A percentile compares a stretch with the other conserved stretches of the same genome.
phyloP scores from a whole-genome alignment of 2,113 vertebrate species.

The Tympanuchus pallidicinctus region DNA sequence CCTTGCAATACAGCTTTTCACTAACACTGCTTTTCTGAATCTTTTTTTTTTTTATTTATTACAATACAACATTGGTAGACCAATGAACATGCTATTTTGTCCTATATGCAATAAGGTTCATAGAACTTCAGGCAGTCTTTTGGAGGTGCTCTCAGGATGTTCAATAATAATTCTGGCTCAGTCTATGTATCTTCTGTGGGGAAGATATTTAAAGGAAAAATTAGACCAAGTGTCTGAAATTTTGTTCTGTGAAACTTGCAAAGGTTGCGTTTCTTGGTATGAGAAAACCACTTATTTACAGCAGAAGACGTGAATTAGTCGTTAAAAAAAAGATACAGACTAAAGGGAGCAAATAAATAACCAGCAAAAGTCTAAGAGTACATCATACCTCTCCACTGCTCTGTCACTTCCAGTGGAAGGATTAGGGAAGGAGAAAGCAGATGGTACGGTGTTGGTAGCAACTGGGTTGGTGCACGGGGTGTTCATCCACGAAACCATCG shows the following conservation, averaged over 20 bases:
- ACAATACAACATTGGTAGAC: neutral
- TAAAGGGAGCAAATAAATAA: neutral
- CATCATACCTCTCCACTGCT: constrained; percentile 72
- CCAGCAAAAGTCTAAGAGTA: neutral
- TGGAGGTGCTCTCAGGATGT: neutral
- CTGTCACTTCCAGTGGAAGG: constrained; percentile 51
- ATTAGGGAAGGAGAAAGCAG: constrained; percentile 35
- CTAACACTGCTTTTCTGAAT: neutral
- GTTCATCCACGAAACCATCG: constrained; percentile 83
- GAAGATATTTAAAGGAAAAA: neutral
- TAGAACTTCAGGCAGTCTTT: neutral
- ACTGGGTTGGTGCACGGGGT: constrained; percentile 18
- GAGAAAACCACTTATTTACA: neutral
- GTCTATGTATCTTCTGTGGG: neutral
- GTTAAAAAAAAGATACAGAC: neutral
- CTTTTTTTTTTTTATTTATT: neutral
- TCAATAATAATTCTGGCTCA: neutral
- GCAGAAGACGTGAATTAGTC: neutral
- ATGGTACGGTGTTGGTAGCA: constrained; percentile 5
- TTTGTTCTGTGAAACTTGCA: neutral
- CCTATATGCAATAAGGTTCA: neutral
- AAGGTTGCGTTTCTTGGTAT: neutral
- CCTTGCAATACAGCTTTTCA: neutral
- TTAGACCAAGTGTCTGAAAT: neutral
- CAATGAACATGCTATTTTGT: neutral